These are phyloP conservation scores for Scaptomyza cyrtandrae DNA, from an alignment of 2,888 invertebrate genomes.

Conservation along the genomic window DNA sequence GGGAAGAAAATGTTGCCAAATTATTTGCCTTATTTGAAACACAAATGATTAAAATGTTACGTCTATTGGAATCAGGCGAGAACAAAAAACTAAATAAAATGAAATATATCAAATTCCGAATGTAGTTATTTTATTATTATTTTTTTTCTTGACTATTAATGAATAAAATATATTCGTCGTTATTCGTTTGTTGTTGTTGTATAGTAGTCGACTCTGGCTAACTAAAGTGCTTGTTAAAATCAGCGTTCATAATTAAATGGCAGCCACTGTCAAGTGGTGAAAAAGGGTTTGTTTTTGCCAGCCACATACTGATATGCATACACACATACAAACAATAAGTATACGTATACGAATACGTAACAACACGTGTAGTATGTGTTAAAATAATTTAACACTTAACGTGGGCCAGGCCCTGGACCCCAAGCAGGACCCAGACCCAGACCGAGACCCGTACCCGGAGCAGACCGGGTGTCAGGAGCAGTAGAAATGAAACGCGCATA, in stretches of 20 bases:
- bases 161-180: not conserved
- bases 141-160: not conserved
- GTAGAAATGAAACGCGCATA: conserved; percentile 70
- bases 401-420: conserved; percentile 36
- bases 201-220: not conserved
- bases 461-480: conserved; percentile 32
- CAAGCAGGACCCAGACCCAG: conserved; percentile 3
- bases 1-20: too few relatives aligned
- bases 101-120: too few relatives aligned
- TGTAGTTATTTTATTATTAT: too few relatives aligned
- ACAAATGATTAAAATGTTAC: too few relatives aligned
- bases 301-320: not conserved
- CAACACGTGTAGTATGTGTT: conserved; percentile 59
- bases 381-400: conserved; percentile 77
- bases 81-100: too few relatives aligned
- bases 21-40: too few relatives aligned
- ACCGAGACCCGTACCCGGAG: not conserved
- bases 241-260: conserved; percentile 62
- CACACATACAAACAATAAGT: not conserved
- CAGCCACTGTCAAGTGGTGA: conserved; percentile 30
- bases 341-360: not conserved
- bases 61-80: too few relatives aligned
- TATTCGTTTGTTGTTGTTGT: not conserved
- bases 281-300: conserved; percentile 17
- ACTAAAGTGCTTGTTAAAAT: conserved; percentile 30